Evolutionary conservation across 2,113 vertebrate genomes (phyloP), one percentile per base, ranked within the genome.

Genomic region (Bubo blakistoni): DNA sequence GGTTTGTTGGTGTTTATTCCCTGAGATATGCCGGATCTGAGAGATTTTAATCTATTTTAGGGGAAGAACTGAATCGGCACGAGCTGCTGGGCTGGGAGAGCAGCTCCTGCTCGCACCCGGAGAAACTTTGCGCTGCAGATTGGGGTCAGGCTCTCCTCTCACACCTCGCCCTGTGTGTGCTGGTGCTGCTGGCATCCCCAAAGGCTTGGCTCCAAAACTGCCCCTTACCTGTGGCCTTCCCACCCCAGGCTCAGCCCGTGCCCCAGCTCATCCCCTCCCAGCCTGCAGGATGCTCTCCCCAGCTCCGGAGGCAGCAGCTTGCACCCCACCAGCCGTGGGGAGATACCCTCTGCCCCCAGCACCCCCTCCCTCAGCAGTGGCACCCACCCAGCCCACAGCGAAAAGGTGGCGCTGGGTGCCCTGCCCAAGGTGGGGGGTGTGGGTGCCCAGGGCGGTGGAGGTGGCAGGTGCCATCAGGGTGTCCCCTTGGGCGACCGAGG

Each of bases 261-360:
- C 7, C 27, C 49, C 54, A 7, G 19, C 54, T 71, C 30, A 44
- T 27, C 49, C 46, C 62, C 11, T 71, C 47, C 30, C 70, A 72
- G 30, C 47, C 58, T 30, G 30, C 1, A 2, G 70, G 54, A 49
- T 65, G 25, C 14, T 79, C 30, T 52, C 44, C 42, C 70, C 4
- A 2, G 34, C 12, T 46, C 36, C 2, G 5, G 57, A n/a, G 52
- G 42, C 51, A 73, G 84, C 63, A 38, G 27, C 25, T 47, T 30
- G 29, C 44, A 72, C 30, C 24, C 47, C 1, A 0, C 11, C 5
- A 1, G 9, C 55, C 0, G 0, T 16, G 32, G 61, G 67, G 34
- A 57, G 67, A 30, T 47, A 36, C 5, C 8, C 36, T 20, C 16
- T 3, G 1, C 9, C 24, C 34, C 7, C 63, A 46, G 59, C 30